Conservation (phyloP, 2,888 invertebrate genomes). For the Mesoligia furuncula region DNA sequence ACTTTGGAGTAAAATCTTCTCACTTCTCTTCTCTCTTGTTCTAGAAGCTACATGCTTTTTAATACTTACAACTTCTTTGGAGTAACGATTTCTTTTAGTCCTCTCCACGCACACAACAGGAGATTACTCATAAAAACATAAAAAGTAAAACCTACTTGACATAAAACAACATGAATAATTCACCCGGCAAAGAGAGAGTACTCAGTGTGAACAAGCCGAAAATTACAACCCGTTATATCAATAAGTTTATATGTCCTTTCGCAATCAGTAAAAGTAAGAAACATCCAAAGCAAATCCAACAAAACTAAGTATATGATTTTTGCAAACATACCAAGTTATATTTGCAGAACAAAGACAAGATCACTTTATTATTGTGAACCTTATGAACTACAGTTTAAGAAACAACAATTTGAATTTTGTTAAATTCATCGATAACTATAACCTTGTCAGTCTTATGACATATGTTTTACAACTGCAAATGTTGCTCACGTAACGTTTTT, state of each 20-base stretch:
- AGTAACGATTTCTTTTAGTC: neutral
- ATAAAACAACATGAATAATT: conserved; percentile 28
- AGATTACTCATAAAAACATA: conserved; percentile 3
- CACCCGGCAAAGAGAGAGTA: conserved; percentile 49
- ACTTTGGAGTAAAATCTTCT: neutral
- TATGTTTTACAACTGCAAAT: conserved; percentile 34
- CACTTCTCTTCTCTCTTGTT: neutral
- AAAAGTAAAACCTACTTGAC: conserved; percentile 13
- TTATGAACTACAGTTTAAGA: neutral
- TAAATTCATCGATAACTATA: conserved; percentile 11
- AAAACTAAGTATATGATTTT: conserved; percentile 24
- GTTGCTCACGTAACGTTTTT: conserved; percentile 56
- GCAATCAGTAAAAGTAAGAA: conserved; percentile 58
- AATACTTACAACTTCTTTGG: neutral
- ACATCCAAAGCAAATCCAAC: conserved; percentile 41
- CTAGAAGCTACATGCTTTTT: neutral
- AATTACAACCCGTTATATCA: conserved; percentile 34
- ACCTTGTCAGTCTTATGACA: conserved; percentile 39
- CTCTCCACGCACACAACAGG: neutral
- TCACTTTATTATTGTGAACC: neutral
- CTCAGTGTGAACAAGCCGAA: conserved; percentile 31
- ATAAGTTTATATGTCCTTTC: conserved; percentile 50
- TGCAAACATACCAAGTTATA: conserved; percentile 14
- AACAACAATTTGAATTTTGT: neutral
- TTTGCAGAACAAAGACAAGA: neutral